Evolutionary conservation across 1,140 invertebrate genomes (phyloP).

Genomic region (Amphibalanus amphitrite): DNA sequence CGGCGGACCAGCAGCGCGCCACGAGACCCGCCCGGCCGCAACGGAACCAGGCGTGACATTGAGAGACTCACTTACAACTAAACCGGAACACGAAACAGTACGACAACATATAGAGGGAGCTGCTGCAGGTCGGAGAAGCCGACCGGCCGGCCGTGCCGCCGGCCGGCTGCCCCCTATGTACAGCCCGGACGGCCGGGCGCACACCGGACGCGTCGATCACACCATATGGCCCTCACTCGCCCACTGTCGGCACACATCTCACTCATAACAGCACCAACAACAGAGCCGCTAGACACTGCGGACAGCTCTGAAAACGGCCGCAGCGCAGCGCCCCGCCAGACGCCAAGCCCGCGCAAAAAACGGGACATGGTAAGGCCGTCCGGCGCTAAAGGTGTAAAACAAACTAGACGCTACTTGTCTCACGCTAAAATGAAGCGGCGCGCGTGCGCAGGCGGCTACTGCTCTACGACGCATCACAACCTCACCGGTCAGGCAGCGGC

Average conservation of each 20-base stretch:
- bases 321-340: slow-evolving; percentile 30
- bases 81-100: neutral
- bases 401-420: slow-evolving; percentile 26
- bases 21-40: no score
- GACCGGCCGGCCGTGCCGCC: no score
- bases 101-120: neutral
- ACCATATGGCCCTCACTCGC: no score
- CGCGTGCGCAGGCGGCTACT: no score
- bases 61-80: neutral
- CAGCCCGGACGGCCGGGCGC: neutral
- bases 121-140: neutral
- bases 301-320: neutral
- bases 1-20: no score
- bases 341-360: neutral
- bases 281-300: no score
- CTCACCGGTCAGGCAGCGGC: neutral
- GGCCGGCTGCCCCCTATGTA: neutral
- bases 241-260: neutral
- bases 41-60: neutral
- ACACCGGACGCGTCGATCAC: neutral
- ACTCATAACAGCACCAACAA: neutral
- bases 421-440: neutral
- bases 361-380: neutral
- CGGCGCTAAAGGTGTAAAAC: neutral
- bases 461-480: neutral